Evolutionary conservation across 2,888 invertebrate species (phyloP), one percentile per base, ranked within the genome.

Genomic region (Machimus atricapillus): DNA sequence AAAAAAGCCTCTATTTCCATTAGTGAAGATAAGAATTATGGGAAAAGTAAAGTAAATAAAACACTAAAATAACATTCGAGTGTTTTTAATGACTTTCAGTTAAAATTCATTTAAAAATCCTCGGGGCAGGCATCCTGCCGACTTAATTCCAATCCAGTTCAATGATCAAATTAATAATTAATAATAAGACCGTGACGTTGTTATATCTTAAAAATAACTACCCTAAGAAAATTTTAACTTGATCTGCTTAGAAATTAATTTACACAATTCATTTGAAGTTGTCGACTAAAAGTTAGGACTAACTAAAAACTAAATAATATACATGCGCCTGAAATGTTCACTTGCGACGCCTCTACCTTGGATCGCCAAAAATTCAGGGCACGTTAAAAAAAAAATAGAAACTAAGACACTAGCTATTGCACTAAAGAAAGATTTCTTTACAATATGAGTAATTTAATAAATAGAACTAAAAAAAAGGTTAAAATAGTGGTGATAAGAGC

Each of bases 371-470:
- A 79, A 16, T 52, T 52, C 79, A 79, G 79, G 46, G 19, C 52
- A 14, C 16, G 1, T 31, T n/a, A n/a, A 31, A 16, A 79, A 46
- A 7, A 14, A 16, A 52, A 31, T 52, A 79, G 3, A 27, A 79
- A 79, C 31, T 79, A 52, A 79, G 52, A 46, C 23, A 52, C 79
- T 79, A 79, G 46, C 79, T 79, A 79, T 79, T 79, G 79, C 79
- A 79, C 79, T 79, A 79, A 79, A 52, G 19, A 78, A 23, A 27
- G 31, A n/a, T 16, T 52, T 79, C 56, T 37, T 76, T 56, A 56
- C 14, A 79, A 2, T 79, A 79, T 27, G 52, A 76, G 34, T 76
- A 76, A 79, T 79, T 79, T 56, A 79, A 79, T 79, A 79, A 79
- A 79, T 79, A 79, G 52, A 76, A 76, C 27, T 12, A 52, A 79